Evolutionary conservation across 1,140 invertebrate species (phyloP).

Genomic region (Batillaria attramentaria): DNA sequence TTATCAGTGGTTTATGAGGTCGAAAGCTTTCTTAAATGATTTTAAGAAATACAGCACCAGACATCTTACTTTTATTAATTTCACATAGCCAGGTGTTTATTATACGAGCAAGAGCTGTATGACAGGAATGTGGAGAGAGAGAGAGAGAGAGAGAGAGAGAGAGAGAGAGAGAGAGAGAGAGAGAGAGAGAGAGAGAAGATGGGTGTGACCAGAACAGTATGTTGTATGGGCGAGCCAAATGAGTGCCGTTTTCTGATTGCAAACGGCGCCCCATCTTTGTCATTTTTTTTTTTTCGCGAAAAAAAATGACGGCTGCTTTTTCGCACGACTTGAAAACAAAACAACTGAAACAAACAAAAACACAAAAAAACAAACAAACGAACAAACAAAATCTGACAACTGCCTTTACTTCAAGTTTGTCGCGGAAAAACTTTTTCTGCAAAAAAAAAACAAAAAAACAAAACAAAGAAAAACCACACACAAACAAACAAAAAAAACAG

Average conservation of each 20-base stretch:
- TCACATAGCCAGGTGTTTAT: too few relatives aligned
- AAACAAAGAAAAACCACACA: too few relatives aligned
- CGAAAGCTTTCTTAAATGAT: too few relatives aligned
- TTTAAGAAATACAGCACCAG: too few relatives aligned
- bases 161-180: slow-evolving; percentile 2
- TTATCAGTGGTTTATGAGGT: too few relatives aligned
- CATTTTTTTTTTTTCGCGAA: not conserved
- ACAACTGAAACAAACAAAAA: not conserved
- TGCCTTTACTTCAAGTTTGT: too few relatives aligned
- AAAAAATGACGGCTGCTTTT: not conserved
- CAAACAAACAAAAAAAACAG: too few relatives aligned
- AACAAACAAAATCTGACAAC: too few relatives aligned
- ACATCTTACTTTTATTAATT: too few relatives aligned
- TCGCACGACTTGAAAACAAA: not conserved
- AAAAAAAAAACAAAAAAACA: too few relatives aligned
- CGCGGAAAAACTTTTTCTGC: too few relatives aligned
- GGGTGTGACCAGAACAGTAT: not conserved
- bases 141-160: slow-evolving; percentile 2
- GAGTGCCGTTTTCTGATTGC: not conserved
- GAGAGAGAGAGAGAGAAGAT: not conserved
- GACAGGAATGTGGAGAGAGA: not conserved
- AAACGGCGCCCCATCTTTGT: not conserved
- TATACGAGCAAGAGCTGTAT: too few relatives aligned
- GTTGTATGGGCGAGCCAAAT: not conserved
- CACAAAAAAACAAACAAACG: not conserved